Evolutionary conservation across 1,140 invertebrate genomes (phyloP), one percentile per base, ranked within the genome.

Genomic region (Neelides sp.): DNA sequence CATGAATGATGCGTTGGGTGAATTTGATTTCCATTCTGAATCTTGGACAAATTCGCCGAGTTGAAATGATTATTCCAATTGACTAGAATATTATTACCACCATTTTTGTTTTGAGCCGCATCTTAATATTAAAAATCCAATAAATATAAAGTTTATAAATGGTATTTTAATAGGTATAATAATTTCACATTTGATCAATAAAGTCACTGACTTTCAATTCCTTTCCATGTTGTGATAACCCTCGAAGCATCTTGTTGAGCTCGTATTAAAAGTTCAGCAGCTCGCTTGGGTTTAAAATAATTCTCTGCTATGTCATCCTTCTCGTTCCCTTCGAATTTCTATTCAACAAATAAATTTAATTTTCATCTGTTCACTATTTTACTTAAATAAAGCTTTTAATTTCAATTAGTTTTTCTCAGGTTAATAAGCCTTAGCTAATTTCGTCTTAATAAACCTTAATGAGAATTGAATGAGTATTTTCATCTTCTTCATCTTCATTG

Each of bases 241-340:
- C 39, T 66, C 61, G 56, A 72, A 66, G 55, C 58, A 41, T 65
- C 64, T 52, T 73, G 65, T 58, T 70, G 67, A 8, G 69, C 69
- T 59, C 70, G 70, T 48, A 71, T 71, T 10, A 81, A 62, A 12
- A 77, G 57, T 62, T 79, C 74, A 10, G 71, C 71, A 13, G 77
- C 74, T 59, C 79, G 59, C 65, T 73, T 77, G 2, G 78, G 77
- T 63, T 78, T 78, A 62, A 84, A 83, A 64, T 83, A 84, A 57
- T 72, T 79, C 2, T 73, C 74, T n/a, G 78, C 75, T 30, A 81
- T 72, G 56, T 82, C 75, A 54, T 82, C 74, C 30, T 71, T 67
- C 30, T 75, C 74, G 36, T 68, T 71, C 50, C 69, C 66, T 51
- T 75, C 73, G 28, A 80, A 66, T 63, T 75, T 75, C 76, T 80